Percentiles rank a stretch among this genome's conserved stretches.
These are phyloP conservation scores for Carcharodon carcharias DNA, from an alignment of 2,797 vertebrate species.

Conservation along the genomic window DNA sequence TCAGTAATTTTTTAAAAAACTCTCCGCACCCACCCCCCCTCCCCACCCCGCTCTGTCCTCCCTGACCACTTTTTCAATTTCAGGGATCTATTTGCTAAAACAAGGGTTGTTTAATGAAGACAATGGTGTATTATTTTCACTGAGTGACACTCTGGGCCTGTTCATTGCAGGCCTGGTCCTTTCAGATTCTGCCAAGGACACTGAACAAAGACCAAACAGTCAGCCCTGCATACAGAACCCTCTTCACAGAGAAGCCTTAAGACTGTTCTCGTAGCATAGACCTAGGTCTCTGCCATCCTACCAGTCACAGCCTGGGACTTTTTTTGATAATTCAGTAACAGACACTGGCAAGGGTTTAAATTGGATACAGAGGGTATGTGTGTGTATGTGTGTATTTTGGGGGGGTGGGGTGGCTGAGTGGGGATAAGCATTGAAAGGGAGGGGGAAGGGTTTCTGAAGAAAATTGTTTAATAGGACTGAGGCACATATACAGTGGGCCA, in stretches of 20 bases:
- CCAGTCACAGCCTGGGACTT: conserved; percentile 45
- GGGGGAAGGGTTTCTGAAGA: not conserved
- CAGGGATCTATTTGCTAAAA: conserved; percentile 69
- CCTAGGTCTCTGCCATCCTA: conserved; percentile 46
- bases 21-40: no score
- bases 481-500: conserved; percentile 60
- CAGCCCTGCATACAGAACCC: conserved; percentile 38
- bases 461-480: conserved; percentile 34
- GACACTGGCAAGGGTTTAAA: conserved; percentile 45
- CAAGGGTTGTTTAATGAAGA: conserved; percentile 75
- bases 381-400: no score
- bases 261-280: conserved; percentile 47
- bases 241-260: conserved; percentile 42
- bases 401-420: not conserved
- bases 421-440: not conserved
- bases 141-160: conserved; percentile 69
- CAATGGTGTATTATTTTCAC: conserved; percentile 73
- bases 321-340: conserved; percentile 49
- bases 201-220: conserved; percentile 59
- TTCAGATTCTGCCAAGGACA: conserved; percentile 74
- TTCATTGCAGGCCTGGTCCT: conserved; percentile 58
- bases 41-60: conserved; percentile 40
- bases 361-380: conserved; percentile 46
- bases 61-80: conserved; percentile 52
- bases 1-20: conserved; percentile 68